Evolutionary conservation across 2,888 invertebrate species (phyloP).

Genomic region (Bursaphelenchus okinawaensis): DNA sequence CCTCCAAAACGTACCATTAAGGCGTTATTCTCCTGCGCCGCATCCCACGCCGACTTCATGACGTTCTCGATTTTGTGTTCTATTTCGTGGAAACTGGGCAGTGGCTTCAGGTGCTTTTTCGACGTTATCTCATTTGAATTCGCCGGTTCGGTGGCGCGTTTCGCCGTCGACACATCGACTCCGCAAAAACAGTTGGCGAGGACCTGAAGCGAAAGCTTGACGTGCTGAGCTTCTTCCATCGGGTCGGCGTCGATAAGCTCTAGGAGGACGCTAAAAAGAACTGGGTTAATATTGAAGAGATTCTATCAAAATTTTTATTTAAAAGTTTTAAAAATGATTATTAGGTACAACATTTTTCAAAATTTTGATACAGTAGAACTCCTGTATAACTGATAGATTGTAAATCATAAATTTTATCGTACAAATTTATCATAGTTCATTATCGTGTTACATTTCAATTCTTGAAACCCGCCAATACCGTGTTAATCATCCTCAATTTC

Average conservation of each 20-base stretch:
- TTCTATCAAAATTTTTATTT: no score
- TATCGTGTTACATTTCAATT: no score
- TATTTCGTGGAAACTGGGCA: not conserved
- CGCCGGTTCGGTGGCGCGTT: not conserved
- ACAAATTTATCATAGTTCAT: no score
- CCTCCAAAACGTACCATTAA: constrained; percentile 75
- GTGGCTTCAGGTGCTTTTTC: not conserved
- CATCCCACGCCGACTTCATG: constrained; percentile 87
- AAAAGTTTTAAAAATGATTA: no score
- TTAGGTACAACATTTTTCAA: no score
- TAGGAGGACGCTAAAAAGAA: constrained; percentile 67
- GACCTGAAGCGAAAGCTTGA: constrained; percentile 80
- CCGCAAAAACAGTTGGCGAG: constrained; percentile 77
- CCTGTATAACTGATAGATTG: no score
- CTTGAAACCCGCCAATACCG: no score
- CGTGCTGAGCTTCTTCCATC: constrained; percentile 81
- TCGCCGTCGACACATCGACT: constrained; percentile 9
- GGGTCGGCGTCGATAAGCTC: constrained; percentile 85
- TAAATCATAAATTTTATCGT: no score
- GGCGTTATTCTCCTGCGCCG: constrained; percentile 85
- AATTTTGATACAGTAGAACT: no score
- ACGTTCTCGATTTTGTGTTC: constrained; percentile 64
- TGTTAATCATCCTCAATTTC: no score
- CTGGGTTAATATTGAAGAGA: no score
- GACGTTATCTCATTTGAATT: not conserved